Base-by-base conservation (phyloP, 1,140 invertebrate species). In the Aphaenogaster floridana region DNA sequence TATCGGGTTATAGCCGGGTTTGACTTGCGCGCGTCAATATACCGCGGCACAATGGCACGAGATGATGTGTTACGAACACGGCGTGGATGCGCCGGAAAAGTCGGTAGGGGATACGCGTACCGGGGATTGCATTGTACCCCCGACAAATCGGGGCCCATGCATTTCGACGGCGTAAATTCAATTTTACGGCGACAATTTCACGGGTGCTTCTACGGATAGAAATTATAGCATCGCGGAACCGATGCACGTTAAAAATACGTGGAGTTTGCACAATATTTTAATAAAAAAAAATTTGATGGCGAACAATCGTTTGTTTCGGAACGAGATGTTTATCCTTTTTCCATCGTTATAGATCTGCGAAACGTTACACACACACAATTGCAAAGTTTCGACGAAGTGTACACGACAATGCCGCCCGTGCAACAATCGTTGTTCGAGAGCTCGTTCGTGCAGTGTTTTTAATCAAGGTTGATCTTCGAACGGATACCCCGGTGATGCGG, bases 61-160 rank as follows among this genome's bases (percentile, higher is more conserved):
- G 76, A 48, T 50, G 72, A 78, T 66, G 68, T 69, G 72, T 88
- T 57, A 42, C 87, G 57, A 77, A 45, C 45, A 34, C 54, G 52
- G 39, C 59, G 57, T 28, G 59, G 54, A 63, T n/a, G 52, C 61
- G 63, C 57, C 50, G 79, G 87, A 77, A 88, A 88, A 88, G 81
- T 86, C 28, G 50, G 42, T 34, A 39, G 17, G 42, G 57, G n/a
- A 48, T 63, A 63, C 42, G 39, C 21, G 21, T 45, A 45, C 9
- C 39, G 39, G 21, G 42, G 59, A 59, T n/a, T 42, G 57, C 57
- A 80, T 89, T 89, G 89, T 90, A 48, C 36, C 17, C 17, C 5
- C 72, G 89, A 90, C 85, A 90, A 90, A 90, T 90, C 88, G 66
- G 50, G 52, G n/a, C 68, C n/a, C 45, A 28, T 45, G 71, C 39